A percentile compares a stretch with the other conserved stretches of the same genome.
These are phyloP conservation scores for Chrysomallon squamiferum DNA, from an alignment of 1,140 invertebrate species.

Conservation along the genomic window DNA sequence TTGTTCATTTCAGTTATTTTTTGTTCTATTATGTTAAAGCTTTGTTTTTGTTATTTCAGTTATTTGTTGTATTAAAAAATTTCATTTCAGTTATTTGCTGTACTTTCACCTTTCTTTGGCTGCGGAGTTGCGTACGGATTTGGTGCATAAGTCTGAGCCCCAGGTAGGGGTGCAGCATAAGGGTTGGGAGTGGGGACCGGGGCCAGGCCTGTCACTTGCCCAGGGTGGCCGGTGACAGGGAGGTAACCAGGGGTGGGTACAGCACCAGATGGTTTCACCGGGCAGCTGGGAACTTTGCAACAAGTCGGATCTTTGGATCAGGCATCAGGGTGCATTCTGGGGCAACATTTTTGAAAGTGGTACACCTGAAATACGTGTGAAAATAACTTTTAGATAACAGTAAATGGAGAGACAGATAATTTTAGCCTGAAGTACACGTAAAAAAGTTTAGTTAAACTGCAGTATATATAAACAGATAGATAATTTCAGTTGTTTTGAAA, in stretches of 20 bases:
- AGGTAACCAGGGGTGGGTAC: background rate
- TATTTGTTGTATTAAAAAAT: too few relatives aligned
- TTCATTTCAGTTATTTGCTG: too few relatives aligned
- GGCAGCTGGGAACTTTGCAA: conserved; percentile 29
- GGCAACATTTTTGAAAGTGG: conserved; percentile 21
- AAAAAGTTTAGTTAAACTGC: background rate
- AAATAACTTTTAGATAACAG: too few relatives aligned
- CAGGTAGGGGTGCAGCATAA: background rate
- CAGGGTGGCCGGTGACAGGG: conserved; percentile 34
- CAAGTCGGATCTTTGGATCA: conserved; percentile 38
- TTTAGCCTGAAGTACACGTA: too few relatives aligned
- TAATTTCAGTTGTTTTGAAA: background rate
- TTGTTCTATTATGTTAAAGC: too few relatives aligned
- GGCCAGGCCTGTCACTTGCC: conserved; percentile 33
- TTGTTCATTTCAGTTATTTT: too few relatives aligned
- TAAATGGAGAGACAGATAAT: too few relatives aligned
- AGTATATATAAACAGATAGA: background rate
- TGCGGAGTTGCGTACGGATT: conserved; percentile 15
- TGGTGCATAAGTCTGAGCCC: conserved; percentile 1
- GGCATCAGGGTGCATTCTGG: conserved; percentile 27
- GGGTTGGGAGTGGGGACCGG: conserved; percentile 16
- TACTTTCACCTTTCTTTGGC: conserved; percentile 11
- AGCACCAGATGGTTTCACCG: conserved; percentile 16
- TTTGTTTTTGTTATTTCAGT: too few relatives aligned
- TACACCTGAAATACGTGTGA: conserved; percentile 17